Base-by-base conservation (phyloP, 92 coral and sea anemone genomes). In the Porites divaricata region DNA sequence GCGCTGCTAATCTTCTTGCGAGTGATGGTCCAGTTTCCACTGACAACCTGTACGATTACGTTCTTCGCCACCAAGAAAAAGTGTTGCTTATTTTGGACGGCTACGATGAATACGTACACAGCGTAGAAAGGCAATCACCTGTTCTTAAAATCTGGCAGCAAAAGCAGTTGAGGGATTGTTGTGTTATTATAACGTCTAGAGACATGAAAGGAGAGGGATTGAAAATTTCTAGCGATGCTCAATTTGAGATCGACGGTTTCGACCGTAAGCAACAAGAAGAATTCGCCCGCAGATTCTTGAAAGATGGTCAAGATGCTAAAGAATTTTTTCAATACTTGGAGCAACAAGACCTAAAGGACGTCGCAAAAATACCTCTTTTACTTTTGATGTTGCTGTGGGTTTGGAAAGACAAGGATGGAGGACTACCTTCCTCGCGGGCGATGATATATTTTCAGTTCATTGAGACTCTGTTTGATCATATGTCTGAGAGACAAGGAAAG, bases 331-430 rank as follows among this genome's bases (percentile, higher is more conserved):
- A 1, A 2, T 53, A 74, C 48, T 24, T 74, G 63, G 6, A 4
- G 9, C 21, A 74, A 52, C 56, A 56, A 51, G 48, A 21, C 23
- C 63, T 74, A n/a, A 51, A 14, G 8, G 64, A 12, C 63, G 1
- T 74, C 48, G 78, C 78, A 11, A 48, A 74, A 53, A 74, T 74
- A 54, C 78, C 78, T 12, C 78, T 74, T 56, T 41, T 74, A 8
- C 9, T 74, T 35, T 22, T 75, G 54, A 75, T 75, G 21, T 45
- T 75, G 52, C 25, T 50, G 15, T 1, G 1, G 14, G 1, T 75
- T 8, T 56, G 79, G 67, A 28, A 24, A 8, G 67, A 16, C 9
- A 75, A 25, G 20, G 8, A 9, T 3, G 9, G 0, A 19, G 79
- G 23, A 8, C 54, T 51, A 51, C 67, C 79, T 25, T 23, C 41